Evolutionary conservation across 1,140 invertebrate species (phyloP), one percentile per base, ranked within the genome.

Genomic region (Yoshiicerus persimilis): DNA sequence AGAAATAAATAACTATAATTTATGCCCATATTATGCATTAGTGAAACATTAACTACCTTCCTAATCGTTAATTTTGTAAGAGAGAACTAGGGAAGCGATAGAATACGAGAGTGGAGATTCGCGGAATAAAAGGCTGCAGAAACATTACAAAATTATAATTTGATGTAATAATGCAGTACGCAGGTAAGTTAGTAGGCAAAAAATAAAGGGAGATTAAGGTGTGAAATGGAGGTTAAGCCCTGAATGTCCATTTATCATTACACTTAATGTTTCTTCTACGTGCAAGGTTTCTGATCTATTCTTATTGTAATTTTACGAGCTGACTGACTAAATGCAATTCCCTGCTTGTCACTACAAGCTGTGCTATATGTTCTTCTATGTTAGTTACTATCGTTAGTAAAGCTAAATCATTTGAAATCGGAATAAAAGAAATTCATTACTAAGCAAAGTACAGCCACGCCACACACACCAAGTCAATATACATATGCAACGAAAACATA

Each of bases 11-110:
- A 80, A 80, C 75, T 36, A 25, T 80, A 80, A 80, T 80, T 80
- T 80, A 80, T 80, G 30, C n/a, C 32, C 75, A 80, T 80, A 80
- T 80, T 80, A 80, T 80, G 75, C 75, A 80, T 80, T 80, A 80
- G 32, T 34, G 75, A 80, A 80, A 80, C n/a, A 80, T 80, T 80
- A 80, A 80, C 25, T 70, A 70, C 66, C 66, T 70, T 30, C 30
- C 25, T 30, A 66, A 66, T 66, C 47, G 47, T 56, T 56, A 56
- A 56, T 56, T 56, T 16, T n/a, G 47, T 20, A n/a, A 4, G 16
- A 56, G n/a, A 56, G 47, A n/a, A 56, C 47, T 56, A 16, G 47
- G 20, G 13, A 56, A 56, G n/a, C 47, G 20, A 56, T 56, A n/a
- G 20, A n/a, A n/a, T n/a, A 56, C 47, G n/a, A 56, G 47, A 56